Base-by-base conservation (phyloP, 2,797 vertebrate species). In the Carcharodon carcharias region DNA sequence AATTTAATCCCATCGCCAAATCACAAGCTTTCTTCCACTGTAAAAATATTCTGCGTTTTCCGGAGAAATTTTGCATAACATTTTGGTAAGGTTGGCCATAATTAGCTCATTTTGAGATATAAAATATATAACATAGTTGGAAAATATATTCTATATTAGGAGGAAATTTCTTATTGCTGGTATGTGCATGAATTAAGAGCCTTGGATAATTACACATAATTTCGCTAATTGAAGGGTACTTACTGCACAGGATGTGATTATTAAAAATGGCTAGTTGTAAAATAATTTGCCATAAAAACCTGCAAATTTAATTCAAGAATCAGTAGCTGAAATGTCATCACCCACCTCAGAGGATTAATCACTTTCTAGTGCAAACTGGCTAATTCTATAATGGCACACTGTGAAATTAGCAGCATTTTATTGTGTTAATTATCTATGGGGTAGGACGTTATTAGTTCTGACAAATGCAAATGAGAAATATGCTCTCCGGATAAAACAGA, bases 371-470 rank as follows among this genome's bases (percentile, higher is more conserved):
- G 98, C 98, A 97, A 98, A 98, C 97, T 97, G 97, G 97, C 97
- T 98, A 98, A 98, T 98, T 98, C 98, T 98, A 98, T 98, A 98
- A 98, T 97, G 98, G 94, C 94, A 98, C 97, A 98, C 97, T 97
- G 97, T 98, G 98, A 98, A 98, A 98, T 98, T 98, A 98, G 97
- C 97, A 98, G 97, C 97, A 98, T 98, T 98, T 98, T 98, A 98
- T 98, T 98, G 98, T 98, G 97, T 98, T 98, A 98, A 98, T 98
- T 98, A 98, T 98, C 98, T 98, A 95, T 97, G 98, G 97, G 97
- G 98, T 98, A 98, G 97, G 98, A 98, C 97, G 97, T 98, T 98
- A 98, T 98, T 98, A 97, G 97, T 98, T 98, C 97, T 98, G 98
- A 98, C 98, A 98, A 98, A 98, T 97, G 97, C 97, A 98, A 97